Conservation (phyloP, 2,888 invertebrate genomes). For the Leptinotarsa juncta region DNA sequence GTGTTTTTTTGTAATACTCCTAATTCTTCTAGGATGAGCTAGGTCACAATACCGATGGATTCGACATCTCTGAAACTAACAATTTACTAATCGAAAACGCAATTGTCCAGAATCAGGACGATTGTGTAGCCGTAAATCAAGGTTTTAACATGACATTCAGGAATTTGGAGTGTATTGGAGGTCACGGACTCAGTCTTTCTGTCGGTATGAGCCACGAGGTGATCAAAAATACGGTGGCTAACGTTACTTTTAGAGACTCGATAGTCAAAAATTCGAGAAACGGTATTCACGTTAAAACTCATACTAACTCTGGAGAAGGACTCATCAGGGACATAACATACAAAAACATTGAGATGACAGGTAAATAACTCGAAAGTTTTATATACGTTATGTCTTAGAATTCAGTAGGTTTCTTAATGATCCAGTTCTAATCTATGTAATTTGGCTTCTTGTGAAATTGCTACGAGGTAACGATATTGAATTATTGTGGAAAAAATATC, state of each 20-base stretch:
- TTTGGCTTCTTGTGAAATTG: too few relatives aligned
- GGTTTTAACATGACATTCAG: slow-evolving; percentile 41
- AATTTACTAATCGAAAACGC: slow-evolving; percentile 42
- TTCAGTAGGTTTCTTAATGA: too few relatives aligned
- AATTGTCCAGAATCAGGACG: slow-evolving; percentile 48
- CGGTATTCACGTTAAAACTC: slow-evolving; percentile 49
- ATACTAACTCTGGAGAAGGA: slow-evolving; percentile 44
- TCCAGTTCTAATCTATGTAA: too few relatives aligned
- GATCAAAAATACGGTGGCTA: slow-evolving; percentile 39
- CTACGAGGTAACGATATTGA: too few relatives aligned
- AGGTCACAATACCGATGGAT: slow-evolving; percentile 46
- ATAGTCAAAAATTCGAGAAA: slow-evolving; percentile 45
- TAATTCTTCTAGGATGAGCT: not conserved
- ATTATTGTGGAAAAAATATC: too few relatives aligned
- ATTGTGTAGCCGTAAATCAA: slow-evolving; percentile 47
- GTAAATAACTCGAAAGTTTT: slow-evolving; percentile 26
- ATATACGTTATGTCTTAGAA: too few relatives aligned
- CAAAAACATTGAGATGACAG: slow-evolving; percentile 41
- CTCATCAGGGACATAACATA: slow-evolving; percentile 43
- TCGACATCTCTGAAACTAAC: slow-evolving; percentile 37
- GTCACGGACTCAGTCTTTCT: slow-evolving; percentile 50
- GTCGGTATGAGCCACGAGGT: slow-evolving; percentile 44
- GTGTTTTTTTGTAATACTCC: not conserved
- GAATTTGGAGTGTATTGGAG: slow-evolving; percentile 44
- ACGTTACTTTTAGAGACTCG: slow-evolving; percentile 42